A percentile compares a stretch with the other conserved stretches of the same genome.
Conservation (phyloP, 2,888 invertebrate species). For the Yponomeuta malinellus region DNA sequence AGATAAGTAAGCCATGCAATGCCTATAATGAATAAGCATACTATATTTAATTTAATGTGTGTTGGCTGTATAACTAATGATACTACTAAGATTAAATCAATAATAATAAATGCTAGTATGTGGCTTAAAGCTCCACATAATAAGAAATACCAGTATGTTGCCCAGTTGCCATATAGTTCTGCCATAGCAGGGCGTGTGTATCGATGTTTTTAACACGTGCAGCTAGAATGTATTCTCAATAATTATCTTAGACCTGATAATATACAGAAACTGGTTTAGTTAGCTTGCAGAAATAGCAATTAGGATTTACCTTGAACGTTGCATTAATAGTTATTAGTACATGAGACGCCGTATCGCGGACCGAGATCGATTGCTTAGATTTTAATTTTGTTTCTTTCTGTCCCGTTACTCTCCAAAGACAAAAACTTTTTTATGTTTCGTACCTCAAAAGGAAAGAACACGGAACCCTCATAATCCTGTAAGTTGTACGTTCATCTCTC, state of each 20-base stretch:
- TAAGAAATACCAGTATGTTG: neutral
- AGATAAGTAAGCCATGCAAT: neutral
- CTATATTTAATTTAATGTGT: neutral
- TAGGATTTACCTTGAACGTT: slow-evolving; percentile 55
- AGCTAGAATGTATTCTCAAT: slow-evolving; percentile 15
- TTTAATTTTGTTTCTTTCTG: neutral
- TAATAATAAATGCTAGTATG: neutral
- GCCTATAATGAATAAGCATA: neutral
- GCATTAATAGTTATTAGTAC: slow-evolving; percentile 20
- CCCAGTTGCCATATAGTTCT: neutral
- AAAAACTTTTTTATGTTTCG: too few relatives aligned
- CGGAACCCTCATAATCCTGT: too few relatives aligned
- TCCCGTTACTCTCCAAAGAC: neutral
- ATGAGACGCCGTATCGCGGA: neutral
- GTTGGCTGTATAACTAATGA: neutral
- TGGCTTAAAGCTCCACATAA: neutral
- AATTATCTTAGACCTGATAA: slow-evolving; percentile 25
- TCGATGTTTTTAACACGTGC: slow-evolving; percentile 8
- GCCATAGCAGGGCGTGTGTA: neutral
- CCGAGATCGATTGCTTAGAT: neutral
- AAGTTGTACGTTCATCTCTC: too few relatives aligned
- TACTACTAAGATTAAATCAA: neutral
- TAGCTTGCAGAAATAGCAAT: slow-evolving; percentile 38
- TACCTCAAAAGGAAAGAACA: neutral
- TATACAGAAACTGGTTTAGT: slow-evolving; percentile 44